Conservation (phyloP, 1,140 invertebrate species). For the Ruditapes philippinarum region DNA sequence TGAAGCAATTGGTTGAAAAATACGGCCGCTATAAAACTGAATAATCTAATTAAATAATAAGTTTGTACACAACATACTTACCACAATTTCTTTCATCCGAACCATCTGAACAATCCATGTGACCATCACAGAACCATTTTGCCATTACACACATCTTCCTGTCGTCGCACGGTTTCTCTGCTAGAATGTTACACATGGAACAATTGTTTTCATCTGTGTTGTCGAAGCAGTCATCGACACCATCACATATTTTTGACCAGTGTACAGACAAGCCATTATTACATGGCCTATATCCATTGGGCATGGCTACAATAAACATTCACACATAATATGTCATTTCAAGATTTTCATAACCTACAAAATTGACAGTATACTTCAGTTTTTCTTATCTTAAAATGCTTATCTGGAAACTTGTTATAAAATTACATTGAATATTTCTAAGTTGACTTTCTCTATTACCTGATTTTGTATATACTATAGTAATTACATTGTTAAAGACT, state of each 20-base stretch:
- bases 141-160: constrained; percentile 66
- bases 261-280: constrained; percentile 73
- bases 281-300: constrained; percentile 66
- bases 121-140: constrained; percentile 74
- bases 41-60: no score
- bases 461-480: no score
- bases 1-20: no score
- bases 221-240: constrained; percentile 83
- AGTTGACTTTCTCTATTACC: no score
- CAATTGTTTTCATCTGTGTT: constrained; percentile 82
- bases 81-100: constrained; percentile 77
- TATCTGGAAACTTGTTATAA: no score
- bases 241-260: constrained; percentile 78
- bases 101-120: constrained; percentile 66
- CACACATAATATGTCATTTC: not conserved
- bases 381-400: no score
- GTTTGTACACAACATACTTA: no score
- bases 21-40: no score
- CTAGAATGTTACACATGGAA: constrained; percentile 55
- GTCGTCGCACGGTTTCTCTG: not conserved
- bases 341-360: no score
- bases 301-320: not conserved
- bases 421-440: no score
- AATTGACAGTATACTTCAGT: no score
- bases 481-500: no score